Percentiles rank a stretch among this genome's conserved stretches.
phyloP scores from a whole-genome alignment of 2,113 vertebrate genomes.

The Australoheros scitulus region DNA sequence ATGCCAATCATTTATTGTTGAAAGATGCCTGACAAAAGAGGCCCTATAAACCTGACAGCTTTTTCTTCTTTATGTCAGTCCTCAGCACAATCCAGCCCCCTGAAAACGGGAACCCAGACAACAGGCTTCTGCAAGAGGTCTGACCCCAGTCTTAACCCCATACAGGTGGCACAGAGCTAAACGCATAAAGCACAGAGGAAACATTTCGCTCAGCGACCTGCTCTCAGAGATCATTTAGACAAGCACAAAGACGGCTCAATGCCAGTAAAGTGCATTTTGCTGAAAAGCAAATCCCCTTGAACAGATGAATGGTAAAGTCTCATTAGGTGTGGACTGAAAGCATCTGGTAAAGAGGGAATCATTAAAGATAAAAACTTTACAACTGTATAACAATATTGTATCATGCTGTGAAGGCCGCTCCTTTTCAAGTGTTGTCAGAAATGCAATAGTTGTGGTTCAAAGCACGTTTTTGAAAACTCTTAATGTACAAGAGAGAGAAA shows the following conservation, averaged over 20 bases:
- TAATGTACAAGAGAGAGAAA: neutral
- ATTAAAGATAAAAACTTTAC: constrained; percentile 8
- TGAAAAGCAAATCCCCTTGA: constrained; percentile 54
- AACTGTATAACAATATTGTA: neutral
- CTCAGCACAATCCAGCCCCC: constrained; percentile 24
- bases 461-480: neutral
- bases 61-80: constrained; percentile 59
- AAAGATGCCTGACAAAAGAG: constrained; percentile 72
- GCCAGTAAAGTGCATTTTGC: constrained; percentile 22
- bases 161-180: constrained; percentile 63
- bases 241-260: constrained; percentile 45
- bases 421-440: neutral
- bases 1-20: constrained; percentile 69
- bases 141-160: constrained; percentile 67
- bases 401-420: neutral
- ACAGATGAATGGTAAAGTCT: constrained; percentile 33
- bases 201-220: constrained; percentile 21
- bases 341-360: constrained; percentile 36
- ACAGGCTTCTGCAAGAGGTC: constrained; percentile 45
- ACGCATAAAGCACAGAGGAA: constrained; percentile 50
- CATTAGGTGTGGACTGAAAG: constrained; percentile 23
- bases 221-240: constrained; percentile 46
- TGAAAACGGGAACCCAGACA: constrained; percentile 41
- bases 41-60: constrained; percentile 53
- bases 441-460: constrained; percentile 9